Conservation (phyloP, 2,797 vertebrate species). For the Cichlasoma orientale region DNA sequence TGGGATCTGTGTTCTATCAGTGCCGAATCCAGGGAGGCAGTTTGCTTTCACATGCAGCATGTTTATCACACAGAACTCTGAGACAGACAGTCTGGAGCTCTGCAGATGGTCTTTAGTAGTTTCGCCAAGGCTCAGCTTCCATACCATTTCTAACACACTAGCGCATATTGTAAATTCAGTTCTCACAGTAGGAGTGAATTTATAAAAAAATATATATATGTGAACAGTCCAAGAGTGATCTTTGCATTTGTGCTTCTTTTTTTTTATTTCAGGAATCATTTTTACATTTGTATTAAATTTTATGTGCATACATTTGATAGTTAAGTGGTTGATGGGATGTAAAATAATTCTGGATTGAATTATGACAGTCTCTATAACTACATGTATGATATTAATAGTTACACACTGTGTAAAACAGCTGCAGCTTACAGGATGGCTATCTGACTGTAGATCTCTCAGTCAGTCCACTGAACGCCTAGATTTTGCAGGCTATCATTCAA, state of each 20-base stretch:
- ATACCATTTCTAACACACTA: background rate
- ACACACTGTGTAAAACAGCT: background rate
- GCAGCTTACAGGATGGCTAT: background rate
- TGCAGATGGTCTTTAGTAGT: constrained; percentile 9
- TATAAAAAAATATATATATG: background rate
- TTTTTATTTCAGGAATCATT: background rate
- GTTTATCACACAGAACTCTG: constrained; percentile 56
- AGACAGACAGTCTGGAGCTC: constrained; percentile 36
- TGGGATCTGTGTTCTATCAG: constrained; percentile 66
- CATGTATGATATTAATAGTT: background rate
- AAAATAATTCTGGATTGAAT: background rate
- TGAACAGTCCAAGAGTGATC: background rate
- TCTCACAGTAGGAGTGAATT: background rate
- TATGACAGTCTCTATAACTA: background rate
- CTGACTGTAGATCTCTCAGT: background rate
- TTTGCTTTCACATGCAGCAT: constrained; percentile 41
- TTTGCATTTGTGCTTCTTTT: background rate
- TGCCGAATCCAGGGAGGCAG: constrained; percentile 31
- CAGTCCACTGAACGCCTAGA: background rate
- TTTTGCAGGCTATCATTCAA: background rate
- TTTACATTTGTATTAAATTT: background rate
- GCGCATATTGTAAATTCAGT: background rate
- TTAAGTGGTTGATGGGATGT: background rate
- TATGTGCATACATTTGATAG: background rate
- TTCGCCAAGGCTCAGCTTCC: constrained; percentile 2